A percentile compares a stretch with the other conserved stretches of the same genome.
Evolutionary conservation across 1,140 invertebrate genomes (phyloP).

Genomic region (Potamilus streckersoni): DNA sequence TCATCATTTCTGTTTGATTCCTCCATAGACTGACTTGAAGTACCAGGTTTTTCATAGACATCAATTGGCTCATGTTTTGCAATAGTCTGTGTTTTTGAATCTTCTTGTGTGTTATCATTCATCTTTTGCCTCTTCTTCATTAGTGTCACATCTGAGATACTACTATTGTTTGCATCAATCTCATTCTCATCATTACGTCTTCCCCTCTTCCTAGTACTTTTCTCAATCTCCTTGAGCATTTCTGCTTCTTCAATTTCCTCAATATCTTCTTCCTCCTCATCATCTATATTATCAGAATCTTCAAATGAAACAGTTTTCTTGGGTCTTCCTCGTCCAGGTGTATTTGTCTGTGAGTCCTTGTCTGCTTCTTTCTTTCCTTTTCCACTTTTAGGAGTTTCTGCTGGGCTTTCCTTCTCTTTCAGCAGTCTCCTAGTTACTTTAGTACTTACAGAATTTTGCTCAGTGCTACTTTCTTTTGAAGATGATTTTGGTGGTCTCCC

Average conservation of each 20-base stretch:
- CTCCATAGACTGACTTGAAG: not conserved
- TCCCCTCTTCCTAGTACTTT: constrained; percentile 25
- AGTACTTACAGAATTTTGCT: constrained; percentile 8
- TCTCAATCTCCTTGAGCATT: constrained; percentile 15
- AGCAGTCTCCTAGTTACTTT: constrained; percentile 8
- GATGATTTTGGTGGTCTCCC: constrained; percentile 18
- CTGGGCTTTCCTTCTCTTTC: constrained; percentile 8
- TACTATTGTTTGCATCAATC: constrained; percentile 1
- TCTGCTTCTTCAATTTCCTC: constrained; percentile 33
- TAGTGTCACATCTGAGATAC: constrained; percentile 12
- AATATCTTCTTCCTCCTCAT: constrained; percentile 28
- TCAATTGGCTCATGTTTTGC: not conserved
- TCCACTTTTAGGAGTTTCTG: constrained; percentile 20
- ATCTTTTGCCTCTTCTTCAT: constrained; percentile 26
- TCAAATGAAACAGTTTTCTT: constrained; percentile 1
- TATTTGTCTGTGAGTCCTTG: constrained; percentile 9
- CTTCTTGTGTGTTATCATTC: constrained; percentile 7
- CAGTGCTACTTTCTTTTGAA: not conserved
- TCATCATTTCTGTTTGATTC: constrained; percentile 20
- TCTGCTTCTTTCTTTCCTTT: constrained; percentile 30
- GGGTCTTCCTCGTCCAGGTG: constrained; percentile 13
- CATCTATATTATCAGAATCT: constrained; percentile 11
- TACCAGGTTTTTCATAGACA: constrained; percentile 4
- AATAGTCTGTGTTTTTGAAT: constrained; percentile 20
- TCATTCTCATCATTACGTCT: constrained; percentile 19